Evolutionary conservation across 2,113 vertebrate species (phyloP).

Genomic region (Megaceryle maxima): DNA sequence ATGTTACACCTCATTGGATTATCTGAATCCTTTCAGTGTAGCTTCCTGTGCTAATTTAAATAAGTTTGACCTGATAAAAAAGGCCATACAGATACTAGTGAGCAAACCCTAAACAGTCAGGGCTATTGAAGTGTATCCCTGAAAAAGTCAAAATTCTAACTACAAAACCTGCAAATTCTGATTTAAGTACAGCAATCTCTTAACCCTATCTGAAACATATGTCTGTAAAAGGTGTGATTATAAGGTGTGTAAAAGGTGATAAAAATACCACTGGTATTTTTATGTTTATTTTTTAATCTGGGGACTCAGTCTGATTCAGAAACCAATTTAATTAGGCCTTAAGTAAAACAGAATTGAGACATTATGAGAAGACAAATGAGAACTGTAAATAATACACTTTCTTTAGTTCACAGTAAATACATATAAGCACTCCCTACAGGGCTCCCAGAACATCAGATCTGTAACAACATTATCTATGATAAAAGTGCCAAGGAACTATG

Average conservation of each 20-base stretch:
- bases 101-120: background rate
- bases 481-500: background rate
- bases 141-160: background rate
- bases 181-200: background rate
- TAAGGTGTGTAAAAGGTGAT: too few species aligned
- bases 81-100: background rate
- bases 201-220: background rate
- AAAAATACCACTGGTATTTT: background rate
- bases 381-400: background rate
- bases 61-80: background rate
- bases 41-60: background rate
- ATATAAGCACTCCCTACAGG: background rate
- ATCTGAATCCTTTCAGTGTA: background rate
- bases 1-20: fast-evolving
- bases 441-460: background rate
- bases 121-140: background rate
- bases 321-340: background rate
- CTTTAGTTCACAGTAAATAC: background rate
- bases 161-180: background rate
- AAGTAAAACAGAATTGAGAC: background rate
- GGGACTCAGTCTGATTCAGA: background rate
- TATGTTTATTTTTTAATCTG: background rate
- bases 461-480: background rate
- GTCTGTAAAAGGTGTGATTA: background rate
- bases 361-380: background rate